These are phyloP conservation scores for Amphiura filiformis DNA, from an alignment of 35 echinoderm and acorn worm genomes.

Conservation along the genomic window DNA sequence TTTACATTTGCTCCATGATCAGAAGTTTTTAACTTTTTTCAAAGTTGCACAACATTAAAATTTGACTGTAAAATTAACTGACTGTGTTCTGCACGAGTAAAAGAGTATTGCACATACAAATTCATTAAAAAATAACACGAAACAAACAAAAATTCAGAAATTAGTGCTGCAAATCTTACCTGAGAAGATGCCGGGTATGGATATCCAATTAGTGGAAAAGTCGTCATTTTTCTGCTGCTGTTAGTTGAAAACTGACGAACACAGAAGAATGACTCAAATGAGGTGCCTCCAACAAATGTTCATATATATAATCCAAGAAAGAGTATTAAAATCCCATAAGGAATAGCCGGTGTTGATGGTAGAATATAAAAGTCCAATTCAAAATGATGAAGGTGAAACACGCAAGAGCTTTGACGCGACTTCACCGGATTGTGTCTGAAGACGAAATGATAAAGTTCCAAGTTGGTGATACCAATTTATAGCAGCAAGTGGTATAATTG, in stretches of 20 bases:
- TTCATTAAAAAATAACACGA: too few relatives aligned
- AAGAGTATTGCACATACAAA: too few relatives aligned
- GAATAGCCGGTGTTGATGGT: not conserved
- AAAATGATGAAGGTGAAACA: not conserved
- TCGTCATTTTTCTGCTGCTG: conserved; percentile 44
- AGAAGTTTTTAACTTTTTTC: not conserved
- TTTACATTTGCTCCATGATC: not conserved
- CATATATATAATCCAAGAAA: not conserved
- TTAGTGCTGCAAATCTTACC: conserved; percentile 42
- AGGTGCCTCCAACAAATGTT: not conserved
- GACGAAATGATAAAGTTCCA: not conserved
- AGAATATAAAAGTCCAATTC: not conserved
- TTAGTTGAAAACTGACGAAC: not conserved
- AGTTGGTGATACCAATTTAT: not conserved
- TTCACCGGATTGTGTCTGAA: not conserved
- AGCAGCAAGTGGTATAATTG: not conserved
- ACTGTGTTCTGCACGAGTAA: too few relatives aligned
- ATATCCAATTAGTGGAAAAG: conserved; percentile 61
- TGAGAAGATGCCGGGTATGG: conserved; percentile 70
- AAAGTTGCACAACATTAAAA: not conserved
- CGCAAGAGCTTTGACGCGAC: not conserved
- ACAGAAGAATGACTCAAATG: not conserved
- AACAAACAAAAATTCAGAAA: not conserved
- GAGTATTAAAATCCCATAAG: not conserved
- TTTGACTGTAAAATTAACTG: too few relatives aligned